Evolutionary conservation across 2,888 invertebrate species (phyloP).

Genomic region (Cetonia aurata): DNA sequence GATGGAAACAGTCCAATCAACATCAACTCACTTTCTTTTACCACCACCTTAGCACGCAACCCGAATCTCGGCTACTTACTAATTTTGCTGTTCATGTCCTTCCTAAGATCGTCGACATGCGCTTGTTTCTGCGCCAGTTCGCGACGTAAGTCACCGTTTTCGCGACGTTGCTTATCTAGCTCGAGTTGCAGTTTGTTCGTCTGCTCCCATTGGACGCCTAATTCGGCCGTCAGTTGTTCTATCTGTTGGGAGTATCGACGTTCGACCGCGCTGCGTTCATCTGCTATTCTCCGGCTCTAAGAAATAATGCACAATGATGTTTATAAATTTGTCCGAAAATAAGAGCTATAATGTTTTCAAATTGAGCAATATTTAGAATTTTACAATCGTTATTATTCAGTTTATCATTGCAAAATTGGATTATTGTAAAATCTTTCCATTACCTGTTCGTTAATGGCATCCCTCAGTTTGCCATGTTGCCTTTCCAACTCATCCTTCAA

Average conservation of each 20-base stretch:
- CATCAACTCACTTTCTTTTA: too few species aligned
- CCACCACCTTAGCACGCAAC: too few species aligned
- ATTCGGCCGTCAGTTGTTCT: constrained; percentile 83
- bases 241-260: constrained; percentile 79
- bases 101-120: constrained; percentile 82
- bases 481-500: constrained; percentile 83
- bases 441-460: constrained; percentile 81
- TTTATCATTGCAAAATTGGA: too few species aligned
- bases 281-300: constrained; percentile 73
- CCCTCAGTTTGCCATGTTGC: constrained; percentile 81
- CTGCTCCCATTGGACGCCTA: constrained; percentile 85
- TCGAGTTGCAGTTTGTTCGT: constrained; percentile 83
- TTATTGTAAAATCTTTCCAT: neutral
- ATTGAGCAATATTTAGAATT: too few species aligned
- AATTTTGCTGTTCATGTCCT: constrained; percentile 83
- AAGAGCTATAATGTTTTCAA: too few species aligned
- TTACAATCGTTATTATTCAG: too few species aligned
- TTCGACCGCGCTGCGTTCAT: constrained; percentile 80
- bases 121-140: constrained; percentile 82
- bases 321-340: neutral
- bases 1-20: too few species aligned
- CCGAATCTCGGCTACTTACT: constrained; percentile 66
- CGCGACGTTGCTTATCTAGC: constrained; percentile 82
- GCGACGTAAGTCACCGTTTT: constrained; percentile 81
- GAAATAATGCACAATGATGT: constrained; percentile 50